phyloP scores from a whole-genome alignment of 2,888 invertebrate genomes.

The Empis livida region DNA sequence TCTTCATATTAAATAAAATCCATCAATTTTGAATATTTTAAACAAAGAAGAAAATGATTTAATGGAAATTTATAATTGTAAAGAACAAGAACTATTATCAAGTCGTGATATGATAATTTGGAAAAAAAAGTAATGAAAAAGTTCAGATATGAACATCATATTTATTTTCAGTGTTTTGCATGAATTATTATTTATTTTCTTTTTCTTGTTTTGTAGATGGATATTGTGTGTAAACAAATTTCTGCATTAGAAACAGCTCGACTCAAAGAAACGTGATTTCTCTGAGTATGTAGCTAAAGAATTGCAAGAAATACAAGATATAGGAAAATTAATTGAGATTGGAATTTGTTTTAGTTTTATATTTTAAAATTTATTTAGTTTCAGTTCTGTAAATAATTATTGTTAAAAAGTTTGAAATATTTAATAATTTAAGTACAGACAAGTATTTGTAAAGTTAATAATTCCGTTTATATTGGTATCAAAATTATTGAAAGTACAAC shows the following conservation, averaged over 20 bases:
- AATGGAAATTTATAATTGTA: constrained; percentile 42
- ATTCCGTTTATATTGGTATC: constrained; percentile 39
- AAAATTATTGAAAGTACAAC: constrained; percentile 40
- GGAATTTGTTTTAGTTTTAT: no score
- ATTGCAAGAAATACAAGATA: constrained; percentile 40
- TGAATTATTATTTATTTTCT: constrained; percentile 19
- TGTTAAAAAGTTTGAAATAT: no score
- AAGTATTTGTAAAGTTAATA: no score
- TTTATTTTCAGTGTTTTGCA: constrained; percentile 10
- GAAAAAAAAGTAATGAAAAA: constrained; percentile 36
- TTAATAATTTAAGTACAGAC: no score
- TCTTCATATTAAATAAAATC: no score
- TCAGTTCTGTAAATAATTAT: neutral
- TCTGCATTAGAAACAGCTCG: constrained; percentile 42
- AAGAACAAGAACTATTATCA: constrained; percentile 37
- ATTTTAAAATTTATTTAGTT: no score
- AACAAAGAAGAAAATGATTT: constrained; percentile 40
- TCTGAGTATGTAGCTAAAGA: constrained; percentile 40
- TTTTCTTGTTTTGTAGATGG: constrained; percentile 43
- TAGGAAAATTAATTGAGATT: constrained; percentile 42
- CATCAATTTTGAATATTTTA: constrained; percentile 36
- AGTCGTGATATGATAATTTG: constrained; percentile 34
- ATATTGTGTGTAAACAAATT: constrained; percentile 50
- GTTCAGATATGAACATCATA: constrained; percentile 31
- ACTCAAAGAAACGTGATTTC: constrained; percentile 40